Evolutionary conservation across 2,888 invertebrate genomes (phyloP), one percentile per base, ranked within the genome.

Genomic region (Pyrgus malvae): DNA sequence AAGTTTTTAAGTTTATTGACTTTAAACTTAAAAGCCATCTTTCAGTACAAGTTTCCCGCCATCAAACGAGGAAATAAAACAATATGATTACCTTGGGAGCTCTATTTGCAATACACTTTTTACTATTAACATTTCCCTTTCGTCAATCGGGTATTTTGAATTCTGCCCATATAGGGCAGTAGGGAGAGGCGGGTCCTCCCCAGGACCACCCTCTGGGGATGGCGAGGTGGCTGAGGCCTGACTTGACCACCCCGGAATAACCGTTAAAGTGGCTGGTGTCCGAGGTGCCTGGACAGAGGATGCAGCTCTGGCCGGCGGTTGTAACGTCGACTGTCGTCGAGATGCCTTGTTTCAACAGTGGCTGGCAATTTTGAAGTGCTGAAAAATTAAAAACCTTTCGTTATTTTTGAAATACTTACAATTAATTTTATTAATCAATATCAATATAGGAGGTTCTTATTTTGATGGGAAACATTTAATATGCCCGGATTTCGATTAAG

Each of bases 151-250:
- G 83, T 49, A 89, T 68, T 37, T 86, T 83, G 4, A 87, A 80
- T 76, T 96, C 95, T n/a, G 92, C 92, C 94, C 95, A 96, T 1
- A 95, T 83, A 1, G 96, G 96, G 67, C 93, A 95, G 77, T 92
- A 93, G 29, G 93, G 92, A 19, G 95, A 95, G 1, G 93, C 95
- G 0, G 93, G 91, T 0, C 96, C 96, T 8, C 95, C 95, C 96
- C 95, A 96, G 12, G 92, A 92, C 96, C 96, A 96, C 3, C 95
- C 95, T n/a, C 93, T 91, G 0, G 96, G 96, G 61, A 96, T 96
- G 42, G 95, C 95, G 48, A 95, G 82, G 69, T 95, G 95, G 55
- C 93, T 93, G 35, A 96, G 82, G 0, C 96, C 96, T 11, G 93
- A 92, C 46, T 92, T 90, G 31, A 96, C 91, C n/a, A 93, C 91